These are phyloP conservation scores for Sebastes iracundus DNA, from an alignment of 2,797 vertebrate species.

Conservation along the genomic window DNA sequence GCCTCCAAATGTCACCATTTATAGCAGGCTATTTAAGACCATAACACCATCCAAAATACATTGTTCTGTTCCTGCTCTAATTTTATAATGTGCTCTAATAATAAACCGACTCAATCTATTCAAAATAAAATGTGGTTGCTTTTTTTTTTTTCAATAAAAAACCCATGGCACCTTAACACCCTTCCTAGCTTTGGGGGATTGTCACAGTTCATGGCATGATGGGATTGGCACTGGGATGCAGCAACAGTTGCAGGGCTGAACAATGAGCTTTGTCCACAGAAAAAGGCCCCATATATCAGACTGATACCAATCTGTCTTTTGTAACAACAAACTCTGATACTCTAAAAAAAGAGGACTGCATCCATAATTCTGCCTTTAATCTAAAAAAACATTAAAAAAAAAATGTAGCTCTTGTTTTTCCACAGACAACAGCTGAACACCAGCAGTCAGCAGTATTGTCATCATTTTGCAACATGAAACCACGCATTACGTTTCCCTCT, in stretches of 20 bases:
- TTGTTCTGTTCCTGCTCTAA: neutral
- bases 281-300: slow-evolving; percentile 19
- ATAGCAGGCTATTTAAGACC: neutral
- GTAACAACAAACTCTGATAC: slow-evolving; percentile 51
- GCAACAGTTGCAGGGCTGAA: slow-evolving; percentile 68
- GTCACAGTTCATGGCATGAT: slow-evolving; percentile 67
- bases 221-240: slow-evolving; percentile 64
- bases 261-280: slow-evolving; percentile 39
- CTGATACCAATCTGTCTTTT: slow-evolving; percentile 53
- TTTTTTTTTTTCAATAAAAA: slow-evolving; percentile 3
- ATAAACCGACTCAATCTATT: neutral
- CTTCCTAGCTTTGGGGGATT: slow-evolving; percentile 44
- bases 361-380: slow-evolving; percentile 3
- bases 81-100: neutral
- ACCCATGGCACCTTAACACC: slow-evolving; percentile 29
- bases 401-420: neutral
- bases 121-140: slow-evolving; percentile 9
- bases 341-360: slow-evolving; percentile 18
- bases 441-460: slow-evolving; percentile 8
- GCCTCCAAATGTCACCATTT: neutral
- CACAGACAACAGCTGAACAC: neutral
- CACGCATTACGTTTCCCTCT: neutral
- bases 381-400: neutral
- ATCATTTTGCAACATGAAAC: neutral
- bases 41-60: neutral